phyloP scores from a whole-genome alignment of 2,797 vertebrate species.

The Pangasius mekongensis region DNA sequence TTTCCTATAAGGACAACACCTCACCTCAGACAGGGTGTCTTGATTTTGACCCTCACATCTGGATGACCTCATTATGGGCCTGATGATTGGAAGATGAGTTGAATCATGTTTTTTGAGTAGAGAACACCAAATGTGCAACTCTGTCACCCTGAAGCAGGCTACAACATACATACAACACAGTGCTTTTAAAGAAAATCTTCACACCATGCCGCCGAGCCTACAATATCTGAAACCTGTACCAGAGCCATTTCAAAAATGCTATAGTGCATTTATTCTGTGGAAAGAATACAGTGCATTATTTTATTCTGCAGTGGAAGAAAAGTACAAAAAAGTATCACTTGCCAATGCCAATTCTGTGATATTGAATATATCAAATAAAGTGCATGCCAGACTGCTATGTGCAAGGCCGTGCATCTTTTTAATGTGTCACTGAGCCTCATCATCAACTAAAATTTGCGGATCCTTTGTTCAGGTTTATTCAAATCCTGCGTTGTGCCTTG shows the following conservation, averaged over 20 bases:
- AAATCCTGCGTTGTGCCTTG: background rate
- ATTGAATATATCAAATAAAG: slow-evolving; percentile 15
- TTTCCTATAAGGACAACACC: background rate
- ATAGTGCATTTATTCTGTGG: background rate
- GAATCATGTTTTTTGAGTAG: background rate
- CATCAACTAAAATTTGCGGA: background rate
- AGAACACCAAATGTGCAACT: slow-evolving; percentile 4
- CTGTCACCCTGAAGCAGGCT: background rate
- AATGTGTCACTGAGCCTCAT: slow-evolving; percentile 4
- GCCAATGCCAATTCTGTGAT: background rate
- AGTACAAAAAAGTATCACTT: background rate
- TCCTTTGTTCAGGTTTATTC: slow-evolving; percentile 1
- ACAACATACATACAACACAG: background rate
- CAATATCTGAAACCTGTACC: background rate
- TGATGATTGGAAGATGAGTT: background rate
- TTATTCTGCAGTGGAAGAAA: background rate
- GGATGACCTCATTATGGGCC: background rate
- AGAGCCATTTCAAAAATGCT: background rate
- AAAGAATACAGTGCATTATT: background rate
- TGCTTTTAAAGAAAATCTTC: background rate
- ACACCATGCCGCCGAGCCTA: background rate
- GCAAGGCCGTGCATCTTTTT: background rate
- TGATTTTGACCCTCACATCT: slow-evolving; percentile 4
- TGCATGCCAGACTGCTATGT: background rate
- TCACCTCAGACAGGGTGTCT: background rate